Base-by-base conservation (phyloP, 2,113 vertebrate species). In the Serilophus lunatus region DNA sequence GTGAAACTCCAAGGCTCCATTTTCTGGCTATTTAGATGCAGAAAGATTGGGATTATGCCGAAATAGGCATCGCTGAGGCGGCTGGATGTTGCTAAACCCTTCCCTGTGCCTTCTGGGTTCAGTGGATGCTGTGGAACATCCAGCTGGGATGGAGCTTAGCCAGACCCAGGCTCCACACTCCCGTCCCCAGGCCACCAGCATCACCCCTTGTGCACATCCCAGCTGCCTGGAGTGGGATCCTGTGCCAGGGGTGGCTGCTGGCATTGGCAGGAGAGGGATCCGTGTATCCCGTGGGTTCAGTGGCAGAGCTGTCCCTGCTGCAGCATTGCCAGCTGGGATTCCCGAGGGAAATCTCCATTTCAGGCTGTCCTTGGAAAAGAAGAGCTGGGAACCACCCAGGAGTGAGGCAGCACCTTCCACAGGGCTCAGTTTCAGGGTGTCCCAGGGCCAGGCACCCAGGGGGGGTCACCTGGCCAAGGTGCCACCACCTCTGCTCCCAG, bases 1-100 rank as follows among this genome's bases (percentile, higher is more conserved):
- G 49, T 8, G 45, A n/a, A 72, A n/a, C 63, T 59, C 76, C 44
- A 50, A 51, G 29, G 72, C 60, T 89, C 47, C 0, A 12, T 71
- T 88, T 95, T 25, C 24, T 15, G 9, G 11, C 5, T 35, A 2
- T 82, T 91, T 25, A 14, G 72, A n/a, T 5, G 38, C 47, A 14
- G 80, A 71, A 29, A 31, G 68, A 13, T 66, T 3, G 59, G 15
- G 63, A 45, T 54, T 10, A 18, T 0, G 26, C 60, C 80, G 25
- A 47, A 92, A 42, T 0, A 5, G 74, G 81, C 69, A 66, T 33
- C 9, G 13, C 0, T 0, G 23, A 33, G 68, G 35, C 1, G 6
- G 61, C 71, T 10, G 28, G 22, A 1, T 0, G 10, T 31, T 6
- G 56, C 86, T 35, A 8, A 78, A 26, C 8, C 70, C 75, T 51